These are phyloP conservation scores for Neomicropteryx cornuta DNA, from an alignment of 1,140 invertebrate genomes.

Conservation along the genomic window DNA sequence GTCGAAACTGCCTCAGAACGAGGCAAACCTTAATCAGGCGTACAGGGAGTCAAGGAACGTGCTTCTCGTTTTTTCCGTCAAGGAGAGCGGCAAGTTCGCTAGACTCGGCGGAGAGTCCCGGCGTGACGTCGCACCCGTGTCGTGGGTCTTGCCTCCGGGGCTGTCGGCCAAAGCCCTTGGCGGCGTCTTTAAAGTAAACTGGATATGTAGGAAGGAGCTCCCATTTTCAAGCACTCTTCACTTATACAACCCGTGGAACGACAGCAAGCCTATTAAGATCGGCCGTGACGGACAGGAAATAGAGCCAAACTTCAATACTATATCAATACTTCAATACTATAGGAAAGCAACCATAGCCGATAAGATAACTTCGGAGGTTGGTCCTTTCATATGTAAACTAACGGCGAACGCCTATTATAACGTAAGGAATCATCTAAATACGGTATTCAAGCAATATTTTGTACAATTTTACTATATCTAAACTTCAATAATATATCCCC, in stretches of 20 bases:
- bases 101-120: slow-evolving; percentile 77
- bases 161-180: slow-evolving; percentile 85
- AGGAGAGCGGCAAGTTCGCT: slow-evolving; percentile 93
- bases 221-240: slow-evolving; percentile 87
- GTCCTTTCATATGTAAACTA: slow-evolving; percentile 90
- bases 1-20: slow-evolving; percentile 95
- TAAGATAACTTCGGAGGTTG: slow-evolving; percentile 85
- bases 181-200: slow-evolving; percentile 92
- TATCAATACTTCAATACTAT: too few relatives aligned
- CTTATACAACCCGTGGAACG: slow-evolving; percentile 96
- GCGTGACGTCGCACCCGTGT: slow-evolving; percentile 78
- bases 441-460: slow-evolving; percentile 37
- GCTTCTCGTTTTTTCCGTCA: slow-evolving; percentile 92
- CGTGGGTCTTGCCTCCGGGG: slow-evolving; percentile 93
- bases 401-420: slow-evolving; percentile 81
- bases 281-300: slow-evolving; percentile 97
- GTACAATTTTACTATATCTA: slow-evolving; percentile 29
- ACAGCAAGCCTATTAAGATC: slow-evolving; percentile 97
- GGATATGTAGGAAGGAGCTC: slow-evolving; percentile 91
- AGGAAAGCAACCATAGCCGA: too few relatives aligned
- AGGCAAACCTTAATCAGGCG: slow-evolving; percentile 91
- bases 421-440: slow-evolving; percentile 75
- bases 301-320: slow-evolving; percentile 88
- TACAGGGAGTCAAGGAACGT: slow-evolving; percentile 89
- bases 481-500: slow-evolving; percentile 27